Evolutionary conservation across 2,797 vertebrate species (phyloP).

Genomic region (Harpagifer antarcticus): DNA sequence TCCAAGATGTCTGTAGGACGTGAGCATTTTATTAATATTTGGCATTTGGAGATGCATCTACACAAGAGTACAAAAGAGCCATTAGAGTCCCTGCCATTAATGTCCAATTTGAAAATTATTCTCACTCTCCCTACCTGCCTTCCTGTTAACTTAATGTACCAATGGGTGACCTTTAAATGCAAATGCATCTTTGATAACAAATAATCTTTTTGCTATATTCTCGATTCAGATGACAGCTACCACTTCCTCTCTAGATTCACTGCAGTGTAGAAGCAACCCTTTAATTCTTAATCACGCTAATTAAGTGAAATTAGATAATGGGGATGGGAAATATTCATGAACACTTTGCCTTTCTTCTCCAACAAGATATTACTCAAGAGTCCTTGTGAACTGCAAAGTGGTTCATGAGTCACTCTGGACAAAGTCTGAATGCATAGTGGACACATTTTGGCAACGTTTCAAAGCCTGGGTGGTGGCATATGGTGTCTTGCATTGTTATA

Average conservation of each 20-base stretch:
- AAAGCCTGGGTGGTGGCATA: slow-evolving; percentile 9
- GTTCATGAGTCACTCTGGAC: slow-evolving; percentile 29
- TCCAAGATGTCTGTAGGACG: not conserved
- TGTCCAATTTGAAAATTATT: slow-evolving; percentile 40
- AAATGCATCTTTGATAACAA: slow-evolving; percentile 43
- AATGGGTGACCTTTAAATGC: slow-evolving; percentile 48
- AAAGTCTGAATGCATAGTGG: slow-evolving; percentile 5
- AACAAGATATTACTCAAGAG: slow-evolving; percentile 41
- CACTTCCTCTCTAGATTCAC: slow-evolving; percentile 61
- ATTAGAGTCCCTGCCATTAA: slow-evolving; percentile 39
- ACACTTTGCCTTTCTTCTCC: slow-evolving; percentile 62
- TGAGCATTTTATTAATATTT: slow-evolving; percentile 27
- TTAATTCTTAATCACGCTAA: slow-evolving; percentile 80
- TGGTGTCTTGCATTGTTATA: slow-evolving; percentile 13
- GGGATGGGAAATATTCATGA: slow-evolving; percentile 75
- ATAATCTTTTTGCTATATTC: slow-evolving; percentile 46
- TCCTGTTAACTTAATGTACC: slow-evolving; percentile 25
- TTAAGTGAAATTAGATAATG: slow-evolving; percentile 79
- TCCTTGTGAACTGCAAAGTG: slow-evolving; percentile 33
- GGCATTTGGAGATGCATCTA: slow-evolving; percentile 42
- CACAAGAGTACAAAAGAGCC: slow-evolving; percentile 24
- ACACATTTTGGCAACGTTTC: slow-evolving; percentile 12
- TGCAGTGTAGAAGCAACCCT: slow-evolving; percentile 48
- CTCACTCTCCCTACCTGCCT: not conserved
- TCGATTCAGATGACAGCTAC: slow-evolving; percentile 57